phyloP scores from a whole-genome alignment of 1,140 invertebrate species.

The Bombyx mori region ASM3026992v2 NC_085119.1:12036001-12036500 shows the following conservation, averaged over 20 bases:
- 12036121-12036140: slow-evolving; percentile 80
- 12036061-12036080: slow-evolving; percentile 78
- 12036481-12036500: too few relatives aligned
- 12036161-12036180: slow-evolving; percentile 82
- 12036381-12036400: too few relatives aligned
- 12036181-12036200: slow-evolving; percentile 81
- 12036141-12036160: slow-evolving; percentile 81
- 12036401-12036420: too few relatives aligned
- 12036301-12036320: too few relatives aligned
- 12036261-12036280: slow-evolving; percentile 1
- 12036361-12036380: too few relatives aligned
- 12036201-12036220: slow-evolving; percentile 77
- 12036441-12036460: too few relatives aligned
- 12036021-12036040: neutral
- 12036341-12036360: too few relatives aligned
- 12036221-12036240: slow-evolving; percentile 76
- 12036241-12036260: slow-evolving; percentile 75
- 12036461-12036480: too few relatives aligned
- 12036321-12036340: too few relatives aligned
- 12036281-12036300: too few relatives aligned
- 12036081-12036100: slow-evolving; percentile 80
- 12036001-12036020: too few relatives aligned
- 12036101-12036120: slow-evolving; percentile 84
- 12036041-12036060: slow-evolving; percentile 66
- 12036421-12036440: too few relatives aligned